These are phyloP conservation scores for Cecropterus lyciades DNA, from an alignment of 1,140 invertebrate species.

Conservation along the genomic window DNA sequence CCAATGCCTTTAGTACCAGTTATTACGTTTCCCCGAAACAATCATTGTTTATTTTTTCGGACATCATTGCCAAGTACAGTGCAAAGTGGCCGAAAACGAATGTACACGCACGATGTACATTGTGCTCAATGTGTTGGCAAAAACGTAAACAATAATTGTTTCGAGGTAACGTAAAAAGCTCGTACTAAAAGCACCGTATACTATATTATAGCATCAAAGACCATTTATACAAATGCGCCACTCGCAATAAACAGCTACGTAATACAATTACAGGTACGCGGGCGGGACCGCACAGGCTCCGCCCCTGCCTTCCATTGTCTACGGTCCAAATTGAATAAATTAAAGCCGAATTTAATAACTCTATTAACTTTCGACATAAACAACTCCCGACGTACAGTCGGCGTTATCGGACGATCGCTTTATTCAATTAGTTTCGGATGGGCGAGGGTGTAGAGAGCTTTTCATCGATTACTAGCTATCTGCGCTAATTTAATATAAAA, in stretches of 20 bases:
- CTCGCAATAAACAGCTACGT: constrained; percentile 43
- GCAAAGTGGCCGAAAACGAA: too few species aligned
- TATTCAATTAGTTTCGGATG: constrained; percentile 71
- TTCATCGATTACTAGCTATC: constrained; percentile 60
- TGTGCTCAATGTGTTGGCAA: too few species aligned
- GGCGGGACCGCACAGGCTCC: constrained; percentile 57
- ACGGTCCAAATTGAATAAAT: constrained; percentile 78
- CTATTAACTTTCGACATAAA: constrained; percentile 77
- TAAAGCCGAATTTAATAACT: constrained; percentile 80
- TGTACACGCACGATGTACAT: too few species aligned
- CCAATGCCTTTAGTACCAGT: too few species aligned
- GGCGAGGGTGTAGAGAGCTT: constrained; percentile 64
- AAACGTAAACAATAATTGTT: too few species aligned
- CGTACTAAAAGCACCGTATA: too few species aligned
- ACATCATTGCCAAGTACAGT: too few species aligned
- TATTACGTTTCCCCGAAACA: too few species aligned
- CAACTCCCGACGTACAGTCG: constrained; percentile 68
- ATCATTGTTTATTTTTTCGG: too few species aligned
- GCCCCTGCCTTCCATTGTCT: constrained; percentile 73
- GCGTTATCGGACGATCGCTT: constrained; percentile 64
- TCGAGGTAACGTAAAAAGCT: too few species aligned
- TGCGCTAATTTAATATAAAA: constrained; percentile 28
- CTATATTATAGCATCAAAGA: constrained; percentile 15
- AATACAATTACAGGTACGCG: constrained; percentile 64
- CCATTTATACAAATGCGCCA: constrained; percentile 18